Conservation (phyloP, 2,888 invertebrate genomes). For the Athalia cordata region DNA sequence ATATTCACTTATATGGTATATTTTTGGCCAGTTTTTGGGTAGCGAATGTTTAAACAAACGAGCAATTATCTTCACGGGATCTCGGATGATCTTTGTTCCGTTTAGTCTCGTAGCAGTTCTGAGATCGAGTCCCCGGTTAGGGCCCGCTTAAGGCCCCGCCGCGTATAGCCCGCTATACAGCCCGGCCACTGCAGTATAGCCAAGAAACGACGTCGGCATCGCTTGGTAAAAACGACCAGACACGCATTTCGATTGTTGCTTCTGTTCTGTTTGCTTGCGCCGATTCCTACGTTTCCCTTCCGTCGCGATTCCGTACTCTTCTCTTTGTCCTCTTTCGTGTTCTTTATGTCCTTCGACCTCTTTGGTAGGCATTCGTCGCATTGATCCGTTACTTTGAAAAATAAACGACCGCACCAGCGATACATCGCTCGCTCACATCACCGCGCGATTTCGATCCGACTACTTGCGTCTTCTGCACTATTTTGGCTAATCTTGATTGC, state of each 20-base stretch:
- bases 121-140: neutral
- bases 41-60: conserved; percentile 72
- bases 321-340: conserved; percentile 28
- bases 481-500: too few species aligned
- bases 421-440: neutral
- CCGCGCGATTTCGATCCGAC: neutral
- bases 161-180: neutral
- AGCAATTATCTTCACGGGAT: conserved; percentile 70
- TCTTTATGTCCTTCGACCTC: conserved; percentile 44
- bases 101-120: conserved; percentile 29
- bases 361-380: conserved; percentile 26
- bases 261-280: conserved; percentile 53
- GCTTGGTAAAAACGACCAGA: conserved; percentile 64
- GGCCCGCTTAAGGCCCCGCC: conserved; percentile 9
- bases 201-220: conserved; percentile 29
- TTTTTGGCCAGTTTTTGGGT: conserved; percentile 50
- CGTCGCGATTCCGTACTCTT: neutral
- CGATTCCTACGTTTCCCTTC: conserved; percentile 16
- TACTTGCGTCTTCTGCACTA: neutral
- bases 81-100: conserved; percentile 37
- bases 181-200: neutral
- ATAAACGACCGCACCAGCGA: neutral
- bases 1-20: too few species aligned
- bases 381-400: conserved; percentile 1
- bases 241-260: conserved; percentile 68